These are phyloP conservation scores for Pandion haliaetus DNA, from an alignment of 2,113 vertebrate species.

Conservation along the genomic window DNA sequence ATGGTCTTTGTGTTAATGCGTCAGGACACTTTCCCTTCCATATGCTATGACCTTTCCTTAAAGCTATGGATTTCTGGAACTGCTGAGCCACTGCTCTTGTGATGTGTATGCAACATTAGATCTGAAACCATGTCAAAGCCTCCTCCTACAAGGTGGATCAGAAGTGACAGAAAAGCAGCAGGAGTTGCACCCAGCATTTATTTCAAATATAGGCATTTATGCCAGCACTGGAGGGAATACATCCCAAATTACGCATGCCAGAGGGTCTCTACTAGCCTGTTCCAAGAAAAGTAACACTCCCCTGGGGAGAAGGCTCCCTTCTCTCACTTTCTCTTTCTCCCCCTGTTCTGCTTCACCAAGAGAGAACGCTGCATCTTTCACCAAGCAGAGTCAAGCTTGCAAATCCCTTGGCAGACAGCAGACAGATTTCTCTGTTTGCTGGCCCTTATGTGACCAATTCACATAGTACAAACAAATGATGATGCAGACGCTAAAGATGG, in stretches of 20 bases:
- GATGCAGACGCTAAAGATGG: conserved; percentile 21
- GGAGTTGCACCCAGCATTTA: background rate
- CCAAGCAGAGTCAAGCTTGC: background rate
- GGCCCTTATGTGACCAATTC: conserved; percentile 13
- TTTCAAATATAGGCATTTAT: background rate
- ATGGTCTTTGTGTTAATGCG: background rate
- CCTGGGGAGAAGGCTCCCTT: background rate
- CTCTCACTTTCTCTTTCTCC: background rate
- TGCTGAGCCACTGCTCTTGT: background rate
- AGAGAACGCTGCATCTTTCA: background rate
- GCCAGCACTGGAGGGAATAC: background rate
- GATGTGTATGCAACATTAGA: background rate
- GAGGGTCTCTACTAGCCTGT: background rate
- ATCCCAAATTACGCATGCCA: background rate
- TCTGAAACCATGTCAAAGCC: background rate
- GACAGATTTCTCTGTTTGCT: background rate
- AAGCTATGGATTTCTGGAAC: background rate
- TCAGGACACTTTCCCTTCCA: background rate
- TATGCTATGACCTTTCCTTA: background rate
- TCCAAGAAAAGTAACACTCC: background rate
- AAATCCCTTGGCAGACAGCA: background rate
- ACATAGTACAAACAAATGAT: background rate
- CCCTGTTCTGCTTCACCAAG: background rate
- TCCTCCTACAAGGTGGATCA: background rate
- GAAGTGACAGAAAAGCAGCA: background rate